These are phyloP conservation scores for Paedocypris sp. DNA, from an alignment of 2,113 vertebrate species.

Conservation along the genomic window DNA sequence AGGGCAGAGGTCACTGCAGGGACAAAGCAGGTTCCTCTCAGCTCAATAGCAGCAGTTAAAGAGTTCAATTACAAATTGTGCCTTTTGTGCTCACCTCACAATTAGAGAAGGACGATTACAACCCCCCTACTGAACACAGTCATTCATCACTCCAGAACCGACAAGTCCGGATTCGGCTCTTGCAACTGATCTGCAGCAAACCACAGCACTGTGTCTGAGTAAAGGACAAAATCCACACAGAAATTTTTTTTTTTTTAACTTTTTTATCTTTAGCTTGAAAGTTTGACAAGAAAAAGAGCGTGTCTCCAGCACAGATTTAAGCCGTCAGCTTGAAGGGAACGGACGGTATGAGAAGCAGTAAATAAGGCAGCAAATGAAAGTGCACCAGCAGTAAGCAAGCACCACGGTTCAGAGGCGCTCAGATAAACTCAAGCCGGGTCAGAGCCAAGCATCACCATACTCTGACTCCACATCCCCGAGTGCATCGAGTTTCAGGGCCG, in stretches of 20 bases:
- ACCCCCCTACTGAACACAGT: conserved; percentile 83
- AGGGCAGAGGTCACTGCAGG: conserved; percentile 50
- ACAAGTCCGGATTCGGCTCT: too few relatives aligned
- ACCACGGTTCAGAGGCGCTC: conserved; percentile 50
- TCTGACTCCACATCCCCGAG: conserved; percentile 47
- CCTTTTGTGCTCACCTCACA: conserved; percentile 79
- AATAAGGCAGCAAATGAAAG: conserved; percentile 53
- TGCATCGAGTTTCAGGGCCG: conserved; percentile 69
- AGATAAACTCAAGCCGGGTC: conserved; percentile 55
- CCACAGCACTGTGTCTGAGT: too few relatives aligned
- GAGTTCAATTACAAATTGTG: conserved; percentile 84
- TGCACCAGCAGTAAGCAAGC: conserved; percentile 59
- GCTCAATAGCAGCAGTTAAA: conserved; percentile 77
- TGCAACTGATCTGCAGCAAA: too few relatives aligned
- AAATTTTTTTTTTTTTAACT: too few relatives aligned
- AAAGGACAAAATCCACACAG: too few relatives aligned
- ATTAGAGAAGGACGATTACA: conserved; percentile 93
- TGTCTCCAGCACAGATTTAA: not conserved
- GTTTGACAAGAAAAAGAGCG: too few relatives aligned
- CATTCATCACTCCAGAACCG: conserved; percentile 88
- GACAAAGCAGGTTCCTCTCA: conserved; percentile 64
- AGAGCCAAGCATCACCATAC: conserved; percentile 26
- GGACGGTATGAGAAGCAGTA: conserved; percentile 32
- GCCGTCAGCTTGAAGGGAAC: conserved; percentile 22
- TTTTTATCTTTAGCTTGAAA: too few relatives aligned